phyloP scores from a whole-genome alignment of 2,888 invertebrate species.

The Parascotia fuliginaria region DNA sequence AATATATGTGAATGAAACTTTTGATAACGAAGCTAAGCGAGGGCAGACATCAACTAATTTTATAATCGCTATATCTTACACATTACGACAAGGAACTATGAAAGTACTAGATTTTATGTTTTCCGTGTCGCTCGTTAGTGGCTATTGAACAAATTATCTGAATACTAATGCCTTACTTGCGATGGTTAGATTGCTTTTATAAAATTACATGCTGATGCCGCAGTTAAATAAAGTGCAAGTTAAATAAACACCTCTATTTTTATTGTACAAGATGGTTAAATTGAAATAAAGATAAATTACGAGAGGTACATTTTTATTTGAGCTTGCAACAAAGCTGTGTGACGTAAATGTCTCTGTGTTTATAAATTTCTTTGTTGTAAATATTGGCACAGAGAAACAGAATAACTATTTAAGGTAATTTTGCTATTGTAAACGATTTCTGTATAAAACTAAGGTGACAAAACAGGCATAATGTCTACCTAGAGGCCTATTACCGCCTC shows the following conservation, averaged over 20 bases:
- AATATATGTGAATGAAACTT: too few relatives aligned
- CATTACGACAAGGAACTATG: conserved; percentile 37
- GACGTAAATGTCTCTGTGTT: background rate
- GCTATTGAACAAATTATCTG: conserved; percentile 49
- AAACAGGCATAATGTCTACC: too few relatives aligned
- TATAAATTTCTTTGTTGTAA: background rate
- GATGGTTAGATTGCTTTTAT: conserved; percentile 27
- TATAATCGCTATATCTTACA: conserved; percentile 23
- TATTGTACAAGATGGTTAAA: conserved; percentile 15
- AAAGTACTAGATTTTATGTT: conserved; percentile 49
- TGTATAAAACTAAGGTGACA: too few relatives aligned
- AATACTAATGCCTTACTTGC: conserved; percentile 25
- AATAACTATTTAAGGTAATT: too few relatives aligned
- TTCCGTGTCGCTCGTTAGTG: conserved; percentile 51
- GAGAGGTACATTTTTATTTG: background rate
- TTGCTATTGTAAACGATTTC: too few relatives aligned
- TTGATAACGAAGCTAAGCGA: background rate
- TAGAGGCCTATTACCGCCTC: too few relatives aligned
- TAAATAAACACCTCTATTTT: conserved; percentile 25
- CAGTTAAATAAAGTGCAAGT: conserved; percentile 25
- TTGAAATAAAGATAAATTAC: background rate
- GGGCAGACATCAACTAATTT: background rate
- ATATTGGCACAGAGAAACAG: background rate
- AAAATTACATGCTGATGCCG: conserved; percentile 24
- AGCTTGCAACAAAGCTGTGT: background rate